A percentile compares a stretch with the other conserved stretches of the same genome.
Evolutionary conservation across 2,797 vertebrate genomes (phyloP).

Genomic region (Sciaenops ocellatus): DNA sequence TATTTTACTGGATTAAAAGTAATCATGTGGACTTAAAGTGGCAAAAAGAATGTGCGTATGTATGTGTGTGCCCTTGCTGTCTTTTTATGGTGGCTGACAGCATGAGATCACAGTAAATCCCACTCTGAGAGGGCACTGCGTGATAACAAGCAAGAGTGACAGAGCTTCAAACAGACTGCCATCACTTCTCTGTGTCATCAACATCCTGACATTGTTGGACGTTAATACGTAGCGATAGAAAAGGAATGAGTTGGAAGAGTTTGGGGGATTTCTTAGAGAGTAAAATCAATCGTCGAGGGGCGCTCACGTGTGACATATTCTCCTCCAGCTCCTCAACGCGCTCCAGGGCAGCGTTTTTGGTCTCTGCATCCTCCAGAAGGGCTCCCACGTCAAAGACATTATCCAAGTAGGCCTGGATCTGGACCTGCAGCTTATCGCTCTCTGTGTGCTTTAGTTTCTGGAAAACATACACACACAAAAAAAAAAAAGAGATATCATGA

Average conservation of each 20-base stretch:
- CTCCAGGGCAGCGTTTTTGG: constrained; percentile 98
- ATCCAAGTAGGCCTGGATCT: constrained; percentile 98
- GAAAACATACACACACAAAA: constrained; percentile 28
- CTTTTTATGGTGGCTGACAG: background rate
- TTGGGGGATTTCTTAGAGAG: constrained; percentile 2
- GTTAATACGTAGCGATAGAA: background rate
- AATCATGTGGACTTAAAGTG: background rate
- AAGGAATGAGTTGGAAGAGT: background rate
- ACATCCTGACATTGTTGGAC: constrained; percentile 19
- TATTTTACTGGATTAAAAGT: background rate
- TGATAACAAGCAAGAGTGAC: constrained; percentile 19
- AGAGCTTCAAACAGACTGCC: constrained; percentile 1
- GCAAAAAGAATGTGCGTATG: background rate
- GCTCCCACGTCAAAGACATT: constrained; percentile 98
- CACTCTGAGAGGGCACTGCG: background rate
- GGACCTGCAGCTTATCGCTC: constrained; percentile 97
- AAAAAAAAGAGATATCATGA: background rate
- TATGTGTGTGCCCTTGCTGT: background rate
- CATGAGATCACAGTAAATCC: constrained; percentile 7
- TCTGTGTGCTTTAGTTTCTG: constrained; percentile 97
- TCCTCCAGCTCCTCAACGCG: constrained; percentile 99
- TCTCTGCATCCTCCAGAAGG: constrained; percentile 97
- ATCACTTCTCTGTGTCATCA: background rate
- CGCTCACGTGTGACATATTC: constrained; percentile 94
- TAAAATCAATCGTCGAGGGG: background rate